Base-by-base conservation (phyloP, 2,113 vertebrate species). In the Ictidomys tridecemlineatus region DNA sequence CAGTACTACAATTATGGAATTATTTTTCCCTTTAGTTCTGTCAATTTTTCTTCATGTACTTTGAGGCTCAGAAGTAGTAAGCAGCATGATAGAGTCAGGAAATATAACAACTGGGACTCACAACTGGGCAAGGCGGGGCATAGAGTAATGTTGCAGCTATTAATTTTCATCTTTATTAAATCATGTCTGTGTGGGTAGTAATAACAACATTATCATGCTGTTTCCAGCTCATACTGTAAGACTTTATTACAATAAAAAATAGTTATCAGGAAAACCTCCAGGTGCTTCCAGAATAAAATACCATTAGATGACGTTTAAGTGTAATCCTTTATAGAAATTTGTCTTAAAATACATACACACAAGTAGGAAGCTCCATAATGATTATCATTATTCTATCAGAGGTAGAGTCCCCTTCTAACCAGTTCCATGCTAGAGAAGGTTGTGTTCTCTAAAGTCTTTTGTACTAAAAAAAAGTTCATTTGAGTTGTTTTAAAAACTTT, bases 131-230 rank as follows among this genome's bases (percentile, higher is more conserved):
- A 85, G 42, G 14, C 34, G 73, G 76, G 48, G 18, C 32, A 92
- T 89, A 56, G 34, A 70, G 39, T 91, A 70, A 89, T n/a, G 70
- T 56, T 61, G 34, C 56, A 78, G 58, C 37, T 84, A 89, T 76
- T 95, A 85, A 93, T 95, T 97, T 89, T 89, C 70, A 89, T 92
- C 89, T 94, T 82, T 93, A 93, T 97, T 97, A 98, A 97, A 83
- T 93, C 96, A 89, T 83, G 84, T 74, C 93, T 93, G 14, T 39
- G 32, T 78, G 72, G 34, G 32, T 91, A 94, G 85, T 80, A 91
- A 91, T 74, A 94, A 90, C 83, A 94, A 48, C 20, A 93, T 69
- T 89, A 73, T 88, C 93, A 61, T 58, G 89, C 93, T 97, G 83
- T 76, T 96, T 72, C 37, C 78, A 74, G 32, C 28, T 91, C 48